phyloP scores from a whole-genome alignment of 2,797 vertebrate species.

The Dicrostonyx torquatus region DNA sequence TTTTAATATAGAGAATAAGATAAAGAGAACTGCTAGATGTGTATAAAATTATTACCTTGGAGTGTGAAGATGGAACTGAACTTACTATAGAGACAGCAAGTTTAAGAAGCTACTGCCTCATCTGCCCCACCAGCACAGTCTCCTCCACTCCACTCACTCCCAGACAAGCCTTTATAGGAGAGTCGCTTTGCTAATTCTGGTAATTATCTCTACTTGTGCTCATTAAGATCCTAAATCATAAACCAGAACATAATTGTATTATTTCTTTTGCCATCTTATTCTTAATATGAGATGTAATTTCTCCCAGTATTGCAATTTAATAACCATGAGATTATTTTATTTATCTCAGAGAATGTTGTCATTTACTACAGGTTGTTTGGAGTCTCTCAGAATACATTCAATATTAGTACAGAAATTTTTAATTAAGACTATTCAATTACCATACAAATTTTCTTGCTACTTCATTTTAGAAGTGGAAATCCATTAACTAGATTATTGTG shows the following conservation, averaged over 20 bases:
- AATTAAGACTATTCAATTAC: slow-evolving; percentile 49
- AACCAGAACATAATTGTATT: background rate
- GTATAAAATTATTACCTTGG: background rate
- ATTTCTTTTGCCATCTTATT: background rate
- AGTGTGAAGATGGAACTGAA: background rate
- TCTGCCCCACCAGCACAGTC: background rate
- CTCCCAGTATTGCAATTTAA: background rate
- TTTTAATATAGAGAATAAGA: background rate
- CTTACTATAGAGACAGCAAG: too few relatives aligned
- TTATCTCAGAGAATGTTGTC: background rate
- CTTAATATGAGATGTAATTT: background rate
- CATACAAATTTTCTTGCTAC: background rate
- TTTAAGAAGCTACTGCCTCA: background rate
- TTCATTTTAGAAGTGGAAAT: slow-evolving; percentile 74
- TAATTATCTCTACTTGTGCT: background rate
- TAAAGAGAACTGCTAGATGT: background rate
- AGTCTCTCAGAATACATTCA: background rate
- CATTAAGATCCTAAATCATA: background rate
- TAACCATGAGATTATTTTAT: background rate
- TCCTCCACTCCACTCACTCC: too few relatives aligned
- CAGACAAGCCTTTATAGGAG: background rate
- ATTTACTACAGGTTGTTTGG: background rate
- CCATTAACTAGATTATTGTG: slow-evolving; percentile 70
- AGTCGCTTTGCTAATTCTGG: background rate
- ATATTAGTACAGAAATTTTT: background rate